Conservation (phyloP, 2,797 vertebrate genomes). For the Sandelia bainsii region DNA sequence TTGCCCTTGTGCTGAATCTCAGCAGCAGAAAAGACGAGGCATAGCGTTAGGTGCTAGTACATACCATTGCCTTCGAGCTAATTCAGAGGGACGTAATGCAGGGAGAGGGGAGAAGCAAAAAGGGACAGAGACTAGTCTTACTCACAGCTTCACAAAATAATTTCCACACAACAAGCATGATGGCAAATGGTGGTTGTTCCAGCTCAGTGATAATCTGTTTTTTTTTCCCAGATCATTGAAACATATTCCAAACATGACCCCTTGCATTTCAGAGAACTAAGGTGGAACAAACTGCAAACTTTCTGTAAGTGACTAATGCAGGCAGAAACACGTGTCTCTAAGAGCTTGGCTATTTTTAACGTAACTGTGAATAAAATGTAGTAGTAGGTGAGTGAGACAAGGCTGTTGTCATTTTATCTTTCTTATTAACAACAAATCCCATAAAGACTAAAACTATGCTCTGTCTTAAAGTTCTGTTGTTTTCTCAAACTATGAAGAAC, state of each 20-base stretch:
- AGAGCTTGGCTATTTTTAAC: not conserved
- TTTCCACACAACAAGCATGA: conserved; percentile 76
- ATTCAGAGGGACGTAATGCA: conserved; percentile 91
- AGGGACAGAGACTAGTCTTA: conserved; percentile 97
- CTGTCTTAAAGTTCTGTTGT: no score
- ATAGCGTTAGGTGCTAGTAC: conserved; percentile 88
- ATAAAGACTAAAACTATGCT: not conserved
- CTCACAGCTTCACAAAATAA: conserved; percentile 88
- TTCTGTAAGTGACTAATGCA: conserved; percentile 5
- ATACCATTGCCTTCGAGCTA: conserved; percentile 96
- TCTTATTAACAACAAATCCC: conserved; percentile 5
- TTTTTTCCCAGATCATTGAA: not conserved
- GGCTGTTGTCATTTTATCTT: not conserved
- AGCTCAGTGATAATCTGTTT: conserved; percentile 23
- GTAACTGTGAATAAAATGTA: not conserved
- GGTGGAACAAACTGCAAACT: conserved; percentile 51
- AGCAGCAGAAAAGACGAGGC: conserved; percentile 78
- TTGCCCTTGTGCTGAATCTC: conserved; percentile 71
- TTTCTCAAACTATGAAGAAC: not conserved
- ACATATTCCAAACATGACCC: not conserved
- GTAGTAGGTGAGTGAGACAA: not conserved
- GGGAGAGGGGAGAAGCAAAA: conserved; percentile 83
- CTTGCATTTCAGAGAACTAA: conserved; percentile 31
- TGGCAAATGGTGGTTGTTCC: conserved; percentile 51
- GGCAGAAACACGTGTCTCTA: not conserved